Conservation (phyloP, 2,113 vertebrate genomes). For the Leuciscus idus region DNA sequence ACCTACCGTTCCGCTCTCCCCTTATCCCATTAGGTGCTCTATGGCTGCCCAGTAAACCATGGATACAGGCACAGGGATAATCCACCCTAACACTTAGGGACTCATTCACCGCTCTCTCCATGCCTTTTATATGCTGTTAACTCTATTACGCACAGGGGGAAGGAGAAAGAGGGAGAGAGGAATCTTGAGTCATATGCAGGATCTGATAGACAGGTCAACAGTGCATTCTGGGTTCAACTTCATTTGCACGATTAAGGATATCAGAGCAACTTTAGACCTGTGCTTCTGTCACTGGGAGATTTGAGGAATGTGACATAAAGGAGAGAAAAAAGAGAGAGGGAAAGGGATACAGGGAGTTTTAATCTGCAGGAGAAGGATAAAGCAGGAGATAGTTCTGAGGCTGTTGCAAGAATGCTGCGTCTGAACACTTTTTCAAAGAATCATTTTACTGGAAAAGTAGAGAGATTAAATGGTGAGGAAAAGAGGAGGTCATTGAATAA, state of each 20-base stretch:
- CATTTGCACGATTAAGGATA: too few species aligned
- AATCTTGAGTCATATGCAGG: neutral
- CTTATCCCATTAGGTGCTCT: slow-evolving; percentile 57
- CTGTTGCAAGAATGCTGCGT: neutral
- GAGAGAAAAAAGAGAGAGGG: neutral
- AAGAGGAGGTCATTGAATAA: neutral
- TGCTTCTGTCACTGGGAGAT: neutral
- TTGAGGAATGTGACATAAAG: neutral
- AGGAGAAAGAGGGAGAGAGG: neutral
- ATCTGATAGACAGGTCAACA: neutral
- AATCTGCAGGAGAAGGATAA: neutral
- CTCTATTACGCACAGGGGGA: slow-evolving; percentile 48
- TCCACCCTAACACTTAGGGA: slow-evolving; percentile 49
- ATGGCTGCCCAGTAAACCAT: slow-evolving; percentile 54
- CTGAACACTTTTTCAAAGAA: neutral
- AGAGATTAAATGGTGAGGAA: neutral
- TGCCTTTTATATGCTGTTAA: slow-evolving; percentile 56
- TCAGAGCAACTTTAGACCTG: too few species aligned
- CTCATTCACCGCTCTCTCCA: slow-evolving; percentile 48
- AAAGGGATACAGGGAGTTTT: neutral
- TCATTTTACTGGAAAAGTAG: neutral
- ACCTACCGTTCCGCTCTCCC: slow-evolving; percentile 18
- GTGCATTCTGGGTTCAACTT: too few species aligned
- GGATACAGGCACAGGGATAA: slow-evolving; percentile 54
- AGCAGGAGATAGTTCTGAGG: neutral